Evolutionary conservation across 2,888 invertebrate genomes (phyloP), one percentile per base, ranked within the genome.

Genomic region (Pheosia gnoma): DNA sequence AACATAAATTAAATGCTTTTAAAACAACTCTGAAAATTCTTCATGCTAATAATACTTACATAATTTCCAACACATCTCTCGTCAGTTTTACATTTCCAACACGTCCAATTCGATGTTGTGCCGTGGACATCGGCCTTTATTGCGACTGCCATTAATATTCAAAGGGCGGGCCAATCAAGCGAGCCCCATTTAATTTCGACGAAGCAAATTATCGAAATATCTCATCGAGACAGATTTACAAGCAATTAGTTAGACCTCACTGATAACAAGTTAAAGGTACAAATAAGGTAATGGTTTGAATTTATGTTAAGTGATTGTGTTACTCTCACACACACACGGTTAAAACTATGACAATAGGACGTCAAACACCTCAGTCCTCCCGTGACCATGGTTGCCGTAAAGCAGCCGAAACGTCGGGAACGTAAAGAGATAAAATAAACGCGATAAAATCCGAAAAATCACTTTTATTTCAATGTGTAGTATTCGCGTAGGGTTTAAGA

Each of bases 151-250:
- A 81, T 86, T 84, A 82, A 79, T 80, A 84, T 84, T 84, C 84
- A 74, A 74, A 74, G 72, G 71, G 68, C 72, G 64, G 66, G 66
- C 79, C 79, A 83, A 83, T 84, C 79, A 79, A 75, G 70, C 69
- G 60, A 61, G 71, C 64, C 57, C 79, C 75, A 77, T 84, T 85
- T 84, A 82, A 87, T 87, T 83, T 78, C 65, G 64, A 68, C 64
- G 68, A 75, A 80, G 79, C 80, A 80, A 87, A 85, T 86, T 83
- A 85, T 82, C 79, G 75, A 78, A 81, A 83, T 82, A 80, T 79
- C 81, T 74, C 77, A 76, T 74, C 61, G 65, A 75, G 72, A 72
- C 75, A 76, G 79, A 79, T 83, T 82, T 75, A 75, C 78, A 78
- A 72, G 67, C 81, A 80, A 81, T 84, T 81, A 80, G 67, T 71